Evolutionary conservation across 2,113 vertebrate genomes (phyloP).

Genomic region (Synodontis membranacea): DNA sequence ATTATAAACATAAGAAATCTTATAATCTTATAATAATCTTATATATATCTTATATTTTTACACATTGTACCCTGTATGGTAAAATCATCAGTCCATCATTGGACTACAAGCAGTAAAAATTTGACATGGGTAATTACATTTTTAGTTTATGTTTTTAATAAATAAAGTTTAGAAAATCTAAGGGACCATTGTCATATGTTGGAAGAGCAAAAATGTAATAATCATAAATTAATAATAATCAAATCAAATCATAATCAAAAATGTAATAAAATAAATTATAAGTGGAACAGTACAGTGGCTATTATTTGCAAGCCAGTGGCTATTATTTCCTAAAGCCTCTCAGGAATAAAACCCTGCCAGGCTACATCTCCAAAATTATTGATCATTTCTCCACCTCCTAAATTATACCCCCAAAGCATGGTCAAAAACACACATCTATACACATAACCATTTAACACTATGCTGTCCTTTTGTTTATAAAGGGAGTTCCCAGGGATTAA

Average conservation of each 20-base stretch:
- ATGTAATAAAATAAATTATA: not conserved
- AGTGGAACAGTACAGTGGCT: not conserved
- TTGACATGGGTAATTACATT: not conserved
- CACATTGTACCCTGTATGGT: too few species aligned
- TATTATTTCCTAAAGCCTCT: not conserved
- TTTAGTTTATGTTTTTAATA: not conserved
- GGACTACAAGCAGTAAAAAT: not conserved
- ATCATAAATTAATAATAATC: too few species aligned
- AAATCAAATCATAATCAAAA: too few species aligned
- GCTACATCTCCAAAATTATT: not conserved
- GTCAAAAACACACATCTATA: not conserved
- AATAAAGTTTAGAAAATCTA: not conserved
- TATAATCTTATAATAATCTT: too few species aligned
- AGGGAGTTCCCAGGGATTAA: not conserved
- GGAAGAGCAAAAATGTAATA: too few species aligned
- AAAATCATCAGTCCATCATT: too few species aligned
- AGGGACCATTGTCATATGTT: not conserved
- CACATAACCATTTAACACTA: not conserved
- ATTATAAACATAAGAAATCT: too few species aligned
- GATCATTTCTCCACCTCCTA: not conserved
- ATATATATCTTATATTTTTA: too few species aligned
- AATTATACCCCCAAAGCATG: not conserved
- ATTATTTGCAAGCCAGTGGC: not conserved
- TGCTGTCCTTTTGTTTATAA: not conserved
- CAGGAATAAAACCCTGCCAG: not conserved